phyloP scores from a whole-genome alignment of 2,888 invertebrate species.

The Metopia argyrocephala region DNA sequence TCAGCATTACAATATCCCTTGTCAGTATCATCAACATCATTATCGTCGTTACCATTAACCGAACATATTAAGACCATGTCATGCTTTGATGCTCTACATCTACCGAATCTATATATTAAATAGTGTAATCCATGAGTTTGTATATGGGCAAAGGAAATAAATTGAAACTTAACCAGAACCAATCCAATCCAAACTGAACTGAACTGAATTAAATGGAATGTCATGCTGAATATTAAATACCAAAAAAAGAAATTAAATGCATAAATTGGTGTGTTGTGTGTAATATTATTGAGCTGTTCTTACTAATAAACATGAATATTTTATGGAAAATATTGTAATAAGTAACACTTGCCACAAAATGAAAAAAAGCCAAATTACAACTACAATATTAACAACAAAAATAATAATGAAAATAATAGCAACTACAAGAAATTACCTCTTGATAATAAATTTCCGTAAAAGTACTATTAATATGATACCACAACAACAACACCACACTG shows the following conservation, averaged over 20 bases:
- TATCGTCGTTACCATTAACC: neutral
- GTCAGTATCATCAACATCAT: neutral
- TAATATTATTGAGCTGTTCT: neutral
- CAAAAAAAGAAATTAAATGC: neutral
- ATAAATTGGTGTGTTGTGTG: neutral
- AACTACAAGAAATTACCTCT: neutral
- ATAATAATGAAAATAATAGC: neutral
- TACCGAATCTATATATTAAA: neutral
- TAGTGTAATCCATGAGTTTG: neutral
- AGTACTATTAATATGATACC: constrained; percentile 4
- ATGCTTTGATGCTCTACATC: too few relatives aligned
- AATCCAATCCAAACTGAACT: neutral
- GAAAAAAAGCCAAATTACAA: neutral
- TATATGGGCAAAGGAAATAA: neutral
- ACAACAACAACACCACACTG: neutral
- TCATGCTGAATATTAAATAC: neutral
- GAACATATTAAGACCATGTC: neutral
- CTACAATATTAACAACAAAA: neutral
- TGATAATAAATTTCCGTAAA: constrained; percentile 27
- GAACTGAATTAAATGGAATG: neutral
- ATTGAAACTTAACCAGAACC: neutral
- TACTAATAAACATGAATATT: constrained; percentile 16
- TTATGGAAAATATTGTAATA: constrained; percentile 7
- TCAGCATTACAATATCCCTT: neutral
- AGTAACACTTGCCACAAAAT: constrained; percentile 12